Evolutionary conservation across 2,888 invertebrate species (phyloP), one percentile per base, ranked within the genome.

Genomic region (Mythimna ferrago): DNA sequence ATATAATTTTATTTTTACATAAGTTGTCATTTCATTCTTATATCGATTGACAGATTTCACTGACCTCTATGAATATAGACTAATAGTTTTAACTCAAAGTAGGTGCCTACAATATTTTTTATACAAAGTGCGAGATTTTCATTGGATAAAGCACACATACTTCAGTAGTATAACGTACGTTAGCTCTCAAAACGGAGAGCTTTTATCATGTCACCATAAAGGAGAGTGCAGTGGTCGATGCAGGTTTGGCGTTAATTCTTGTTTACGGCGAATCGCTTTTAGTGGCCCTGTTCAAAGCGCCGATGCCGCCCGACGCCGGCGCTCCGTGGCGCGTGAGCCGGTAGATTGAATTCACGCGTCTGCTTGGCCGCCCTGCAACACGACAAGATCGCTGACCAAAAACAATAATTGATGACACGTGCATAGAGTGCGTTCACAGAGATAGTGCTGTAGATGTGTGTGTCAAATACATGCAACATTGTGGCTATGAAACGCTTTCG

Each of bases 261-360:
- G 94, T 95, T 96, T 95, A 96, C 94, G 93, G 92, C 94, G 92
- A 93, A 90, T 93, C 93, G 94, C 94, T 95, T 95, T 96, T 95
- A 95, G 94, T 94, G 93, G 91, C 89, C 84, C 88, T 93, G 93
- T 92, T 92, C 90, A 88, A 90, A 91, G 90, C 90, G 86, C 77
- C 77, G 77, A 76, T 76, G 82, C 80, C 77, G 81, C 71, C 71
- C 57, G 64, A 38, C 72, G 63, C 66, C 72, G 63, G 60, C 73
- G 67, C 71, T 70, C 54, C 78, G 81, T 81, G 74, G 71, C 89
- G 91, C 91, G 89, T 90, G 90, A 90, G 88, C 88, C 88, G 83
- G 77, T 79, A 89, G 90, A 92, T 90, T 89, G 89, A 90, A 92
- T 88, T 86, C 86, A 87, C 76, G 81, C 83, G 73, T 81, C 78